phyloP scores from a whole-genome alignment of 2,797 vertebrate genomes.

The Pseudomugil gertrudae region DNA sequence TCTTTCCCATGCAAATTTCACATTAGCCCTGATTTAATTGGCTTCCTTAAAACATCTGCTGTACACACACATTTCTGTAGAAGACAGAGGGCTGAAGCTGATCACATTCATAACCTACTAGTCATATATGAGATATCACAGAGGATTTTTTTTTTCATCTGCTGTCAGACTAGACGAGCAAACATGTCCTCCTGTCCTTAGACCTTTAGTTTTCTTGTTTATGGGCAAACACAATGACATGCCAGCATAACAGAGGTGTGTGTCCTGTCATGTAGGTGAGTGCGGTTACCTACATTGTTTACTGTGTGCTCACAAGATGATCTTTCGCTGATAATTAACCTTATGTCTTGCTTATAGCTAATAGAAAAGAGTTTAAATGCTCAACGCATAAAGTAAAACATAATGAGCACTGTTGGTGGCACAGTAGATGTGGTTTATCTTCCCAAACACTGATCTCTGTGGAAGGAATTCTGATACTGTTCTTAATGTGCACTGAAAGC shows the following conservation, averaged over 20 bases:
- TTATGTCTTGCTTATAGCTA: not conserved
- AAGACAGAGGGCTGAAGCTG: not conserved
- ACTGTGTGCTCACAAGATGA: conserved; percentile 47
- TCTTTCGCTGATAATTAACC: conserved; percentile 33
- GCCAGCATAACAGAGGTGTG: conserved; percentile 44
- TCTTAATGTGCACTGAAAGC: not conserved
- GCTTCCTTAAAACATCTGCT: not conserved
- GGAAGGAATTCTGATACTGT: too few relatives aligned
- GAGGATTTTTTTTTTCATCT: not conserved
- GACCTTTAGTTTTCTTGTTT: conserved; percentile 57
- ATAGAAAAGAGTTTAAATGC: conserved; percentile 14
- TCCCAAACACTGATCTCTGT: not conserved
- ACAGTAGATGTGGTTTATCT: not conserved
- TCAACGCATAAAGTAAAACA: conserved; percentile 12
- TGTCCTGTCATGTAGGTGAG: conserved; percentile 11
- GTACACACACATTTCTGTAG: not conserved
- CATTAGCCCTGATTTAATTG: not conserved
- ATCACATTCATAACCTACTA: not conserved
- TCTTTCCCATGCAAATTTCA: not conserved
- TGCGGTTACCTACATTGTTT: conserved; percentile 57
- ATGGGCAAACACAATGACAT: conserved; percentile 63
- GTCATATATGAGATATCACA: not conserved
- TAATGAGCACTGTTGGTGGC: not conserved
- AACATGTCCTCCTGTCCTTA: conserved; percentile 28
- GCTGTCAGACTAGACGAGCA: conserved; percentile 10